Evolutionary conservation across 2,888 invertebrate species (phyloP).

Genomic region (Alsophila aescularia): DNA sequence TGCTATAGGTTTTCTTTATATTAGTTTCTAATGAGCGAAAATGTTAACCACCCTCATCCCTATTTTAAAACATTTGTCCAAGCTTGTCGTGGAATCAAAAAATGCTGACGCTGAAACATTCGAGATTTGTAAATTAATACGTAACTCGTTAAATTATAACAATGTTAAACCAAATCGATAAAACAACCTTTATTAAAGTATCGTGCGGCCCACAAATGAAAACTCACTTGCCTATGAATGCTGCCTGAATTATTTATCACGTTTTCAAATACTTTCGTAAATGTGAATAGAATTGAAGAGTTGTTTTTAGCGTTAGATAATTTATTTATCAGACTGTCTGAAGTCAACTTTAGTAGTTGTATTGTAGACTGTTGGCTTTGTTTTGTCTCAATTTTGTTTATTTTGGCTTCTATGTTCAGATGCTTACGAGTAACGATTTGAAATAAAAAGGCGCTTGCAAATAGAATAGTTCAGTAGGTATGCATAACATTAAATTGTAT

Average conservation of each 20-base stretch:
- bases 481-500: too few relatives aligned
- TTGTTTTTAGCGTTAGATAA: conserved; percentile 15
- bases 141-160: conserved; percentile 27
- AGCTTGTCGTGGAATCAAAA: too few relatives aligned
- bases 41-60: too few relatives aligned
- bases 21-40: too few relatives aligned
- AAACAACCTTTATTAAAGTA: conserved; percentile 31
- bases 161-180: conserved; percentile 37
- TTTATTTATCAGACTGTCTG: conserved; percentile 15
- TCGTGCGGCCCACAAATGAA: conserved; percentile 12
- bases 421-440: neutral
- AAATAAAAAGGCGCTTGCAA: too few relatives aligned
- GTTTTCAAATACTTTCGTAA: conserved; percentile 15
- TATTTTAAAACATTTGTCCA: too few relatives aligned
- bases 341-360: neutral
- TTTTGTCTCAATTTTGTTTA: neutral
- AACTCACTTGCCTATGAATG: conserved; percentile 24
- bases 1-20: too few relatives aligned
- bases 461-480: too few relatives aligned
- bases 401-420: neutral
- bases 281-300: conserved; percentile 7
- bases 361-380: neutral
- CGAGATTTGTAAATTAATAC: neutral
- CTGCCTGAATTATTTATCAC: conserved; percentile 18
- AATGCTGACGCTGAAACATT: neutral